Percentiles rank a stretch among this genome's conserved stretches.
These are phyloP conservation scores for Todiramphus chloris DNA, from an alignment of 2,113 vertebrate genomes.

Conservation along the genomic window DNA sequence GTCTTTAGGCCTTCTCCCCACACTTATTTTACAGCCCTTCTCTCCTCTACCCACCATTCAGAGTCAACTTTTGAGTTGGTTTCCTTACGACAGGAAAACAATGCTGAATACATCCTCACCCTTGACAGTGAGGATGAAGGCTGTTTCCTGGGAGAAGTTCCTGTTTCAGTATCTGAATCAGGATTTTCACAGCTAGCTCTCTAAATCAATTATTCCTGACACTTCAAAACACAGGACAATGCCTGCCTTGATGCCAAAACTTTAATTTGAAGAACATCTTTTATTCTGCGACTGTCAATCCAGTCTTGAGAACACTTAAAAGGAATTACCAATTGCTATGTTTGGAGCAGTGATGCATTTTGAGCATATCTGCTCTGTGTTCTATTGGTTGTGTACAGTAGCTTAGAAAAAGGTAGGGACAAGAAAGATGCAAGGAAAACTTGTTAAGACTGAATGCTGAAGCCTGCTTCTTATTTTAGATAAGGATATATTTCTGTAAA, in stretches of 20 bases:
- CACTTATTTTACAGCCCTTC: neutral
- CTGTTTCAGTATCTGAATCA: neutral
- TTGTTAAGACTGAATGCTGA: neutral
- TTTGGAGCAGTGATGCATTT: neutral
- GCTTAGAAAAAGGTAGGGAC: neutral
- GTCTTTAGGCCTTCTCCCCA: neutral
- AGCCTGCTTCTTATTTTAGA: neutral
- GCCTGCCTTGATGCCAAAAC: neutral
- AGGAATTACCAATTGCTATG: neutral
- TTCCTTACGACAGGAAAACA: neutral
- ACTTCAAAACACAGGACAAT: neutral
- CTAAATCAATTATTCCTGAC: neutral
- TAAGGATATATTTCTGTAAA: neutral
- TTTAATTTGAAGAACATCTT: neutral
- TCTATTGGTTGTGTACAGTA: neutral
- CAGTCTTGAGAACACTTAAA: neutral
- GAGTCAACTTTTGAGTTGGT: neutral
- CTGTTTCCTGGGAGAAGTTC: neutral
- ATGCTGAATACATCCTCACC: neutral
- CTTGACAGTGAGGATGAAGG: neutral
- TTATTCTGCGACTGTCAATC: neutral
- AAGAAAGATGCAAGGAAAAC: neutral
- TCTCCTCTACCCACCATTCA: neutral
- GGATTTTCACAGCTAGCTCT: neutral
- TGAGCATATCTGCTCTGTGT: neutral